Percentiles rank a stretch among this genome's conserved stretches.
Evolutionary conservation across 2,797 vertebrate genomes (phyloP).

Genomic region (Sebastes trivittatus): DNA sequence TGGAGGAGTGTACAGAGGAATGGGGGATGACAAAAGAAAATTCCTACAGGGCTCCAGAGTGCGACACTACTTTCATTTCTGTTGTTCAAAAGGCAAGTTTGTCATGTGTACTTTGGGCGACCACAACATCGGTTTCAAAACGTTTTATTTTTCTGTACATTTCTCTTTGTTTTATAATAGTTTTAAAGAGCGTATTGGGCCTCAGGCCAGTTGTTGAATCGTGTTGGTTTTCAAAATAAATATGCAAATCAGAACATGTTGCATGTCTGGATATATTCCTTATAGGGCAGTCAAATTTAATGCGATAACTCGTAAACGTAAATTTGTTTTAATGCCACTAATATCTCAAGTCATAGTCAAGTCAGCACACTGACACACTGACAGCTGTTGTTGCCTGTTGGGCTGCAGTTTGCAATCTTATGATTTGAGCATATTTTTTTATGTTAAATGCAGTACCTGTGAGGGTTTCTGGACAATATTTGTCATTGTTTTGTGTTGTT

Average conservation of each 20-base stretch:
- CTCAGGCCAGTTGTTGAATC: neutral
- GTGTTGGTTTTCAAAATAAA: neutral
- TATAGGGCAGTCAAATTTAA: too few relatives aligned
- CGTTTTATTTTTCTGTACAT: neutral
- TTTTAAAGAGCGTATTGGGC: neutral
- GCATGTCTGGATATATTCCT: neutral
- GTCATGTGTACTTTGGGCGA: neutral
- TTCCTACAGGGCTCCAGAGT: neutral
- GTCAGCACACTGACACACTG: too few relatives aligned
- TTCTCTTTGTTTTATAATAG: neutral
- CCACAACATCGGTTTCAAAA: neutral
- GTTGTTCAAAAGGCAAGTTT: neutral
- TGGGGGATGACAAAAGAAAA: neutral
- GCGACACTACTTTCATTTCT: neutral
- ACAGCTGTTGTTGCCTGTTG: too few relatives aligned
- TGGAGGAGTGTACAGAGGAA: neutral
- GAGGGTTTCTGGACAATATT: too few relatives aligned
- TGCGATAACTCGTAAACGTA: too few relatives aligned
- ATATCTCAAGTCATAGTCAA: too few relatives aligned
- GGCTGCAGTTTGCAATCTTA: too few relatives aligned
- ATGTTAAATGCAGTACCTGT: too few relatives aligned
- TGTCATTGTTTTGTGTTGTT: too few relatives aligned
- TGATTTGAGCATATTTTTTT: too few relatives aligned
- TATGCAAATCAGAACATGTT: neutral
- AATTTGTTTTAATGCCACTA: too few relatives aligned